Evolutionary conservation across 1,140 invertebrate genomes (phyloP).

Genomic region (Calephelis virginiensis): DNA sequence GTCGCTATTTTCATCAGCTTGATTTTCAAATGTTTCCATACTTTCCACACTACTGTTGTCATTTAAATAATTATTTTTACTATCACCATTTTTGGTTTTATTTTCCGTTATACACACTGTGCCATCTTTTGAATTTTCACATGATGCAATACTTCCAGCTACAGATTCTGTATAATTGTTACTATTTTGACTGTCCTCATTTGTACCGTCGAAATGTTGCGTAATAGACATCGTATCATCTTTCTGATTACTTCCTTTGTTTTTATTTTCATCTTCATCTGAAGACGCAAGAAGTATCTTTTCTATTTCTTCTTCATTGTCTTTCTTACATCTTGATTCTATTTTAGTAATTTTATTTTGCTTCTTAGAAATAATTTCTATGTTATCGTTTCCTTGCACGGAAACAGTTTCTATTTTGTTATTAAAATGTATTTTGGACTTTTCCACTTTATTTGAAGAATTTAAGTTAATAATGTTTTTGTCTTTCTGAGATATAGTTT

Average conservation of each 20-base stretch:
- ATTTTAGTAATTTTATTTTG: constrained; percentile 40
- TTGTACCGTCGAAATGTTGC: background rate
- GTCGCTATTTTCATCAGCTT: constrained; percentile 3
- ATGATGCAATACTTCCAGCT: background rate
- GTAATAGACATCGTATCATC: background rate
- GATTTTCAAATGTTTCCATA: background rate
- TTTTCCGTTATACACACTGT: background rate
- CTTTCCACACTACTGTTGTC: constrained; percentile 11
- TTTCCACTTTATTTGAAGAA: too few relatives aligned
- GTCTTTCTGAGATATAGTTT: background rate
- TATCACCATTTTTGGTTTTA: background rate
- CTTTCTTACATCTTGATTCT: background rate
- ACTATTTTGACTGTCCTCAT: background rate
- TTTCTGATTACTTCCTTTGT: constrained; percentile 6
- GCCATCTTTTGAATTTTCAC: background rate
- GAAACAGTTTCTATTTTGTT: too few relatives aligned
- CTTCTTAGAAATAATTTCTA: constrained; percentile 20
- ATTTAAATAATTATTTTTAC: constrained; percentile 3
- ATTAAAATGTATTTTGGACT: too few relatives aligned
- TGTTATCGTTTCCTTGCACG: background rate
- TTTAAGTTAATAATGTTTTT: too few relatives aligned
- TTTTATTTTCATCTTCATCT: constrained; percentile 37
- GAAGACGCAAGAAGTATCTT: constrained; percentile 46
- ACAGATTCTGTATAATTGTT: background rate
- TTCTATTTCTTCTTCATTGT: constrained; percentile 10